Conservation (phyloP, 2,797 vertebrate species). For the Sebastes itinus region DNA sequence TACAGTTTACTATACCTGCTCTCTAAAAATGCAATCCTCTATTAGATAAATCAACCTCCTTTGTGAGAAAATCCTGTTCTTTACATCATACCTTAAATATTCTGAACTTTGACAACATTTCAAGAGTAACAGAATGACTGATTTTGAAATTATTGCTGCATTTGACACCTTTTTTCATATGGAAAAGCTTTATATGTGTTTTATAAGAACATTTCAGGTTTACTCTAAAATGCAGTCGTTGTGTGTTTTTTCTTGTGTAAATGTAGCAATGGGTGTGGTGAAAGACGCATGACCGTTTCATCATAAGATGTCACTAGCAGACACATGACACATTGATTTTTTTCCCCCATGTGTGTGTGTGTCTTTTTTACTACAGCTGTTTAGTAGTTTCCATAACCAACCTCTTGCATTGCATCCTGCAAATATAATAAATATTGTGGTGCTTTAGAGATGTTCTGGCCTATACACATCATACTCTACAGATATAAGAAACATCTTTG, state of each 20-base stretch:
- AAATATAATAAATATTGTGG: background rate
- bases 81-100: background rate
- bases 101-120: background rate
- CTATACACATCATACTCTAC: accelerated
- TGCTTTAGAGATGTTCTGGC: accelerated
- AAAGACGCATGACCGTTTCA: slow-evolving; percentile 43
- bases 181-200: background rate
- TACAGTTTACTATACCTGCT: background rate
- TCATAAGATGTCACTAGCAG: slow-evolving; percentile 18
- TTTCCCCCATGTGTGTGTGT: background rate
- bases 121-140: background rate
- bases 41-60: no score
- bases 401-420: background rate
- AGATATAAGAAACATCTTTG: no score
- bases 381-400: background rate
- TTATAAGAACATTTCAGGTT: background rate
- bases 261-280: slow-evolving; percentile 29
- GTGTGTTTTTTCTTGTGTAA: slow-evolving; percentile 1
- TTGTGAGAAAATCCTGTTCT: background rate
- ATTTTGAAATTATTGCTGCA: background rate
- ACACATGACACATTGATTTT: slow-evolving; percentile 9
- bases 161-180: background rate
- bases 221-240: background rate
- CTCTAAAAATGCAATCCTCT: background rate
- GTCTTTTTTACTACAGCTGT: background rate